Conservation (phyloP, 2,797 vertebrate genomes). For the Pagetopsis macropterus region DNA sequence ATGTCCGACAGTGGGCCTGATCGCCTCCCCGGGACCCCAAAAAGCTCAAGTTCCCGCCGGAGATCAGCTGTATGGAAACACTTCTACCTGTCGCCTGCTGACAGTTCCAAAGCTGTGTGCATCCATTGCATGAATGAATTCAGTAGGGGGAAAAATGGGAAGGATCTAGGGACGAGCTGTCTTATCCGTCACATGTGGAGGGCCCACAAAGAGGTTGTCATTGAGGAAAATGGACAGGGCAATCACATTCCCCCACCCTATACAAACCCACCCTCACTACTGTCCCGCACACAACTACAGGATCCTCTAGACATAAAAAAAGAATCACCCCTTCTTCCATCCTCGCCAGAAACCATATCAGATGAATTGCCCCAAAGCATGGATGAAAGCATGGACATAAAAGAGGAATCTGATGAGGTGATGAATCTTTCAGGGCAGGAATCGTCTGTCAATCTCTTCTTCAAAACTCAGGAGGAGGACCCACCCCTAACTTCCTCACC, state of each 20-base stretch:
- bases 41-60: slow-evolving; percentile 90
- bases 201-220: slow-evolving; percentile 94
- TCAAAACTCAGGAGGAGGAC: slow-evolving; percentile 84
- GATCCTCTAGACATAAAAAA: slow-evolving; percentile 86
- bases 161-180: slow-evolving; percentile 97
- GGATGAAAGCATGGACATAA: slow-evolving; percentile 75
- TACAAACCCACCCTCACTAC: slow-evolving; percentile 88
- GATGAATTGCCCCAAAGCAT: slow-evolving; percentile 84
- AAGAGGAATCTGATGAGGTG: slow-evolving; percentile 84
- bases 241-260: slow-evolving; percentile 91
- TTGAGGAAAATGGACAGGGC: slow-evolving; percentile 93
- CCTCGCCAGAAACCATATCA: slow-evolving; percentile 87
- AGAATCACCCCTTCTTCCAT: slow-evolving; percentile 79
- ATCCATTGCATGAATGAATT: slow-evolving; percentile 99
- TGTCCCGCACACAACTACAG: slow-evolving; percentile 85
- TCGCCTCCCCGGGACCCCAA: slow-evolving; percentile 84
- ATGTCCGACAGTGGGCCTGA: slow-evolving; percentile 83
- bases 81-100: slow-evolving; percentile 95
- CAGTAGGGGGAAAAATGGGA: slow-evolving; percentile 96
- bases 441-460: slow-evolving; percentile 82
- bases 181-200: slow-evolving; percentile 98
- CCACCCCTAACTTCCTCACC: slow-evolving; percentile 83
- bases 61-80: slow-evolving; percentile 98
- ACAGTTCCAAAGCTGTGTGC: slow-evolving; percentile 97
- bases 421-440: slow-evolving; percentile 83